A percentile compares a stretch with the other conserved stretches of the same genome.
These are phyloP conservation scores for Urosaurus nigricauda DNA, from an alignment of 2,797 vertebrate species.

Conservation along the genomic window DNA sequence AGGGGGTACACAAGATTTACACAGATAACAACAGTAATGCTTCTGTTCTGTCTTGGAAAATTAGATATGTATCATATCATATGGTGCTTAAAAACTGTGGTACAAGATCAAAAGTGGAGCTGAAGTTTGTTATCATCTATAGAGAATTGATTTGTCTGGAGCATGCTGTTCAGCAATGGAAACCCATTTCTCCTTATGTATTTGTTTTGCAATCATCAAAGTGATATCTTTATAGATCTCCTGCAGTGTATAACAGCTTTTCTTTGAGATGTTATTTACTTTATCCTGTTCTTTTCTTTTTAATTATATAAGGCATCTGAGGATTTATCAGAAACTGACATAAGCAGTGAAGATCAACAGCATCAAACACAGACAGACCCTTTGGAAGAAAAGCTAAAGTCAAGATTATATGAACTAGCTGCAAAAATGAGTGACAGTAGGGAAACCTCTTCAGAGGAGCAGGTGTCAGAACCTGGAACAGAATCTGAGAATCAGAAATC, in stretches of 20 bases:
- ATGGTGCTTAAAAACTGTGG: background rate
- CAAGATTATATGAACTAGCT: slow-evolving; percentile 83
- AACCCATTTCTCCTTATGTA: slow-evolving; percentile 15
- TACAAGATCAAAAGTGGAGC: background rate
- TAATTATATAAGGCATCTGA: slow-evolving; percentile 69
- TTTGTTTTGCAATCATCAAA: slow-evolving; percentile 10
- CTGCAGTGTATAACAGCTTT: slow-evolving; percentile 16
- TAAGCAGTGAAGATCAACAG: slow-evolving; percentile 78
- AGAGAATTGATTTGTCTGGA: slow-evolving; percentile 13
- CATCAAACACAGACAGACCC: slow-evolving; percentile 65
- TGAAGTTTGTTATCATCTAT: background rate
- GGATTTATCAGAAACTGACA: slow-evolving; percentile 76
- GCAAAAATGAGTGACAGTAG: slow-evolving; percentile 86
- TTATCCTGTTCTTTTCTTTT: slow-evolving; percentile 12
- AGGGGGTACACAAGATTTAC: background rate
- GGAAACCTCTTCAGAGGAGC: slow-evolving; percentile 88
- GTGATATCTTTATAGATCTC: slow-evolving; percentile 22
- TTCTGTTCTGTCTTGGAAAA: background rate
- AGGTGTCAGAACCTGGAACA: slow-evolving; percentile 74
- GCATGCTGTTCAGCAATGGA: slow-evolving; percentile 21
- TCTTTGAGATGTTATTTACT: background rate
- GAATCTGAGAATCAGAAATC: slow-evolving; percentile 74
- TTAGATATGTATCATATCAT: background rate
- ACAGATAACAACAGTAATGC: slow-evolving; percentile 7
- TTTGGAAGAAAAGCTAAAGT: slow-evolving; percentile 82